Evolutionary conservation across 2,888 invertebrate genomes (phyloP).

Genomic region (Caenorhabditis sinica): DNA sequence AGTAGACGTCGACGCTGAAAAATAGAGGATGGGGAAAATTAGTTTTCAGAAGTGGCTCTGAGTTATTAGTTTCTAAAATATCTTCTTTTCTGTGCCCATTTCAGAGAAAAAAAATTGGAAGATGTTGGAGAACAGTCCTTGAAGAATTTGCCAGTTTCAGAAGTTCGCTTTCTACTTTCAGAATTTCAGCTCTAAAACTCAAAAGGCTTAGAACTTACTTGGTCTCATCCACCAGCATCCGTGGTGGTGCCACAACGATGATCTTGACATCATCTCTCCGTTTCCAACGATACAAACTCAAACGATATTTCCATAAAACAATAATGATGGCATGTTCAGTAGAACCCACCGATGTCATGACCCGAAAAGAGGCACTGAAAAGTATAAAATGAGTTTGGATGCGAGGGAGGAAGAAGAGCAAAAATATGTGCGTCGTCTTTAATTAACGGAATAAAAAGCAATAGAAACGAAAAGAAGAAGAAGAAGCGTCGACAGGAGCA

Average conservation of each 20-base stretch:
- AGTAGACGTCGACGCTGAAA: conserved; percentile 78
- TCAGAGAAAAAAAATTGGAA: too few species aligned
- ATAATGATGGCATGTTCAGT: conserved; percentile 69
- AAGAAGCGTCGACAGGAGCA: neutral
- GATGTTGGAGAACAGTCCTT: too few species aligned
- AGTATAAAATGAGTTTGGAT: neutral
- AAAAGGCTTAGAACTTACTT: conserved; percentile 67
- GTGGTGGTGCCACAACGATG: conserved; percentile 77
- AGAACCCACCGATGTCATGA: conserved; percentile 21
- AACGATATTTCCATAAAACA: conserved; percentile 78
- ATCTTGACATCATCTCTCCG: conserved; percentile 58
- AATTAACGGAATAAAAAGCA: conserved; percentile 56
- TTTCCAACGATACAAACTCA: conserved; percentile 71
- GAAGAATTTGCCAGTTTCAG: too few species aligned
- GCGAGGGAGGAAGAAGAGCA: neutral
- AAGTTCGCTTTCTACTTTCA: neutral
- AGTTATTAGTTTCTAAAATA: neutral
- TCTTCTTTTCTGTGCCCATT: too few species aligned
- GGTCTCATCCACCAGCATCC: conserved; percentile 76
- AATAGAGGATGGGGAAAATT: neutral
- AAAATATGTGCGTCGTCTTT: conserved; percentile 18
- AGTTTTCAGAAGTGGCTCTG: neutral
- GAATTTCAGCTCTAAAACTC: neutral
- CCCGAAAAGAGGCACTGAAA: neutral
- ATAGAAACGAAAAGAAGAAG: conserved; percentile 25